Evolutionary conservation across 2,113 vertebrate species (phyloP).

Genomic region (Amazona guildingii): DNA sequence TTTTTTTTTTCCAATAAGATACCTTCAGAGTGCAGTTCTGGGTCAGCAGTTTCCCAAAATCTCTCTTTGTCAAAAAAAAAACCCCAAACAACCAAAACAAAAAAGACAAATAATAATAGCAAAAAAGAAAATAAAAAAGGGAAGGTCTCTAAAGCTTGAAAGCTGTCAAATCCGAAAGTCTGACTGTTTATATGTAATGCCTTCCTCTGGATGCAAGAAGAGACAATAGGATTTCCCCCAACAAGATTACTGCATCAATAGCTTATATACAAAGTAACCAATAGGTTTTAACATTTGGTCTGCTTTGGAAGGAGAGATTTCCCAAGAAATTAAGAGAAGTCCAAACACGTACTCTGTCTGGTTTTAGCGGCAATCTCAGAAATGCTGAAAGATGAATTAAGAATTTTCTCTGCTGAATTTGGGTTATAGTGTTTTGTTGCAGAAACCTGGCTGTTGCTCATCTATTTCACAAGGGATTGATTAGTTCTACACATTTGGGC

Average conservation of each 20-base stretch:
- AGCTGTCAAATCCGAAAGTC: background rate
- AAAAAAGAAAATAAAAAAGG: background rate
- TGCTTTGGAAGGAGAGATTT: background rate
- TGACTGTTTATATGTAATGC: background rate
- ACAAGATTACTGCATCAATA: background rate
- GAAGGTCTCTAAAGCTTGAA: background rate
- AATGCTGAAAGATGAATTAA: background rate
- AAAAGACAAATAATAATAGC: background rate
- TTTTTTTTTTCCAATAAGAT: background rate
- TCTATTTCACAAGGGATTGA: background rate
- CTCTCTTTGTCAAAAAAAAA: background rate
- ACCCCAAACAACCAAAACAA: background rate
- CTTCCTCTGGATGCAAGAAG: background rate
- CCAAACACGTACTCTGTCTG: fast-evolving
- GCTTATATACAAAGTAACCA: background rate
- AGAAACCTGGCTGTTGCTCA: background rate
- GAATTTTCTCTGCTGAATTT: background rate
- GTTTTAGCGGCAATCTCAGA: background rate
- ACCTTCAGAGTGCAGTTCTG: background rate
- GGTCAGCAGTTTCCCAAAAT: conserved; percentile 3
- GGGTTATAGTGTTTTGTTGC: background rate
- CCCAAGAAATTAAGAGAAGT: background rate
- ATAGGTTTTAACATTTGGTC: background rate
- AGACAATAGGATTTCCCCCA: background rate
- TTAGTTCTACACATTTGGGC: background rate